phyloP scores from a whole-genome alignment of 2,888 invertebrate genomes.

The Drosophila trichaetosa region DNA sequence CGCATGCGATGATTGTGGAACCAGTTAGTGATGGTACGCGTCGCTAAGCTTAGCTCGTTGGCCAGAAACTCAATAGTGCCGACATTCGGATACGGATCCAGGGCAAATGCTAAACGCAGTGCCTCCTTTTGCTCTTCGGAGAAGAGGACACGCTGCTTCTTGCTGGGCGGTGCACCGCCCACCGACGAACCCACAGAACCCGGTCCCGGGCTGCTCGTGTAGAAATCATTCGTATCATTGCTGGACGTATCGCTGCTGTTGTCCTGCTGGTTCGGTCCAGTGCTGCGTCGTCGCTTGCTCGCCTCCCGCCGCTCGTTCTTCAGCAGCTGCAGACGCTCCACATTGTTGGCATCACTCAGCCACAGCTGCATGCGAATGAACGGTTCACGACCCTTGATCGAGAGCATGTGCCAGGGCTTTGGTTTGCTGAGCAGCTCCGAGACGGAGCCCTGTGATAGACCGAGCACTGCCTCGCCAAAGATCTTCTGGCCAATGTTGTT shows the following conservation, averaged over 20 bases:
- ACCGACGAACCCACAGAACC: constrained; percentile 85
- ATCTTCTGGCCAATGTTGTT: constrained; percentile 99
- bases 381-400: constrained; percentile 98
- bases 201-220: constrained; percentile 93
- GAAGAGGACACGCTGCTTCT: constrained; percentile 97
- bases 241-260: constrained; percentile 95
- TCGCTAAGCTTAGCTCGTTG: constrained; percentile 94
- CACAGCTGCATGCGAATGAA: constrained; percentile 98
- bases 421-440: constrained; percentile 98
- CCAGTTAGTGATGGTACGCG: constrained; percentile 99
- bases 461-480: constrained; percentile 98
- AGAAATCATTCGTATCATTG: constrained; percentile 95
- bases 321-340: constrained; percentile 95
- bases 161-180: constrained; percentile 92
- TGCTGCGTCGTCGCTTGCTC: constrained; percentile 94
- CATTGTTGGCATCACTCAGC: constrained; percentile 97
- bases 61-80: constrained; percentile 98
- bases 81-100: constrained; percentile 98
- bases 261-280: constrained; percentile 92
- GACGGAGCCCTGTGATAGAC: constrained; percentile 97
- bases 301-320: constrained; percentile 96
- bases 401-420: constrained; percentile 99
- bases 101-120: constrained; percentile 95
- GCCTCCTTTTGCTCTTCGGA: constrained; percentile 99
- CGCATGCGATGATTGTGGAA: constrained; percentile 99